Evolutionary conservation across 2,797 vertebrate genomes (phyloP).

Genomic region (Schizopygopsis pylzovi): DNA sequence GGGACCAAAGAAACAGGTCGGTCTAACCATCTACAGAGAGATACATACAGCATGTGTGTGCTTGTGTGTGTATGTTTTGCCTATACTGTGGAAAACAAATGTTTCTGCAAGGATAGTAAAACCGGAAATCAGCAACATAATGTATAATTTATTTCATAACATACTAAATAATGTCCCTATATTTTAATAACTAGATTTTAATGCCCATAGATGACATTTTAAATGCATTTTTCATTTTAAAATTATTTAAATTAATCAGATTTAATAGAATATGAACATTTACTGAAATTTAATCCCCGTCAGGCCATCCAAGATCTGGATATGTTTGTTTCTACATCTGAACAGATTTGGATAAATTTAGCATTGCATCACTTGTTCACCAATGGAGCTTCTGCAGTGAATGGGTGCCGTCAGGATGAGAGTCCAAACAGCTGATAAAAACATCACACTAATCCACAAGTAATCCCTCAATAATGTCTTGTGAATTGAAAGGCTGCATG

Average conservation of each 20-base stretch:
- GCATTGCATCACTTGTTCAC: too few species aligned
- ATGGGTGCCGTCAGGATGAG: neutral
- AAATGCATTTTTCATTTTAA: too few species aligned
- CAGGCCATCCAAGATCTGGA: neutral
- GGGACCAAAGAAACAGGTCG: constrained; percentile 58
- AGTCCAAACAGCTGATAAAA: neutral
- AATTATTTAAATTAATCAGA: neutral
- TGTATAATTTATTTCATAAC: neutral
- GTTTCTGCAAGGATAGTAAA: neutral
- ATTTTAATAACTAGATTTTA: neutral
- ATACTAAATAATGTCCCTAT: neutral
- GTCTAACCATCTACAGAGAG: constrained; percentile 38
- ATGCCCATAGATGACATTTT: neutral
- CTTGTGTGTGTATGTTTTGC: neutral
- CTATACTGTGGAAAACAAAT: neutral
- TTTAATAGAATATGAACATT: neutral
- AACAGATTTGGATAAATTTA: neutral
- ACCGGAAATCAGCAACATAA: neutral
- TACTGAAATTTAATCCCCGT: neutral
- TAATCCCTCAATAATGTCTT: neutral
- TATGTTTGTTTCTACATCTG: neutral
- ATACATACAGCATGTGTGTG: constrained; percentile 56
- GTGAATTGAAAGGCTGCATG: neutral
- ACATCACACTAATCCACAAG: neutral
- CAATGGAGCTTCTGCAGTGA: neutral